Evolutionary conservation across 2,113 vertebrate species (phyloP).

Genomic region (Calyptommatus sinebrachiatus): DNA sequence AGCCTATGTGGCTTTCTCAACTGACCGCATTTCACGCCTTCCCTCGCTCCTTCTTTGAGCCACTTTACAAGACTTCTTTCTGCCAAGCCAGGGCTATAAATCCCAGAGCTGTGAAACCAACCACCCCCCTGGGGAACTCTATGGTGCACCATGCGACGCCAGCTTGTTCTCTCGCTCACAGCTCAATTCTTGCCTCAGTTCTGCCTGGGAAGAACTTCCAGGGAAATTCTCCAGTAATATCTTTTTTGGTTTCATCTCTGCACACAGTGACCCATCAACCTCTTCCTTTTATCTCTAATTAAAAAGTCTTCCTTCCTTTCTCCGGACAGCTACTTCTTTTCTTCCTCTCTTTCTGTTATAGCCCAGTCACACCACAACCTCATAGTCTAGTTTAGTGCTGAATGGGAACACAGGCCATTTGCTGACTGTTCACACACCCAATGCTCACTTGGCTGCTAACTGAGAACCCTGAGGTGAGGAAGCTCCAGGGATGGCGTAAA

Average conservation of each 20-base stretch:
- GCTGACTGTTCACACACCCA: too few relatives aligned
- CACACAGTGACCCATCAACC: not conserved
- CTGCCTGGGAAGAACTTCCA: not conserved
- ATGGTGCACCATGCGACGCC: slow-evolving; percentile 10
- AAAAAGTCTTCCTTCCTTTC: too few relatives aligned
- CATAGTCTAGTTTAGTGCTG: too few relatives aligned
- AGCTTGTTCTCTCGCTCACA: slow-evolving; percentile 12
- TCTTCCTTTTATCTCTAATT: not conserved
- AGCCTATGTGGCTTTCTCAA: not conserved
- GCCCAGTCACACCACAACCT: too few relatives aligned
- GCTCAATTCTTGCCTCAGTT: slow-evolving; percentile 13
- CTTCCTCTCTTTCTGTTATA: not conserved
- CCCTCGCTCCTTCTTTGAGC: slow-evolving; percentile 6
- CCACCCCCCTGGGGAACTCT: slow-evolving; percentile 12
- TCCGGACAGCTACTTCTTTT: too few relatives aligned
- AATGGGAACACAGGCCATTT: too few relatives aligned
- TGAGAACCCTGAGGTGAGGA: too few relatives aligned
- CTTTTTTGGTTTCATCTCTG: not conserved
- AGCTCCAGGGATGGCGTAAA: too few relatives aligned
- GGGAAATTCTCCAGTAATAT: slow-evolving; percentile 10
- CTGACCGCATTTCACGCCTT: slow-evolving; percentile 10
- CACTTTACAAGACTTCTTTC: slow-evolving; percentile 17
- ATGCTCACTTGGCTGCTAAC: too few relatives aligned
- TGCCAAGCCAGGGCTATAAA: slow-evolving; percentile 31
- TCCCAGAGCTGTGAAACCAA: slow-evolving; percentile 30